Evolutionary conservation across 92 coral and sea anemone species (phyloP).

Genomic region (Montipora capitata): DNA sequence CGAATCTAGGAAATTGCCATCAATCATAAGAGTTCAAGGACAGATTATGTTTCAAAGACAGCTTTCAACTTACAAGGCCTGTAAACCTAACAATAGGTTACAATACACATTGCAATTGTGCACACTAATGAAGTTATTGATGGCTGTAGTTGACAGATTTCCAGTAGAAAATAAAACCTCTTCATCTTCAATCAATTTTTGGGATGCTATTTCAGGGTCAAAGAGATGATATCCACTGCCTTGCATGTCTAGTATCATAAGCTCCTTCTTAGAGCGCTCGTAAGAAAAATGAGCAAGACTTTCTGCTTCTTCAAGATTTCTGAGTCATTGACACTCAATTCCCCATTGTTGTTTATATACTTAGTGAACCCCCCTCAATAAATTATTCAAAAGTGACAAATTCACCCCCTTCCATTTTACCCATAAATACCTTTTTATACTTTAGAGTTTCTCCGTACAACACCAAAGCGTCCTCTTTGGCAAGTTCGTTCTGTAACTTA

Average conservation of each 20-base stretch:
- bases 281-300: slow-evolving; percentile 67
- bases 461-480: slow-evolving; percentile 43
- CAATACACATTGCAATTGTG: slow-evolving; percentile 66
- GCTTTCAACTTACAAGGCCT: background rate
- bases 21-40: background rate
- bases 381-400: slow-evolving; percentile 7
- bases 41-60: background rate
- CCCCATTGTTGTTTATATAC: slow-evolving; percentile 16
- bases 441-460: slow-evolving; percentile 54
- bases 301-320: slow-evolving; percentile 61
- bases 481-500: slow-evolving; percentile 53
- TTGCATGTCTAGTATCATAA: slow-evolving; percentile 69
- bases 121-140: slow-evolving; percentile 38
- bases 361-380: slow-evolving; percentile 1
- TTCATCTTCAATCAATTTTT: slow-evolving; percentile 37
- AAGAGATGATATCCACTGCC: slow-evolving; percentile 69
- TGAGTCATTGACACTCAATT: slow-evolving; percentile 20
- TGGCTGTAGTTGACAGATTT: slow-evolving; percentile 65
- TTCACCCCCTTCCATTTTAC: slow-evolving; percentile 58
- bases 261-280: slow-evolving; percentile 58
- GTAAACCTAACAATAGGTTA: slow-evolving; percentile 19
- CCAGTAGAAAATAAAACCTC: slow-evolving; percentile 68
- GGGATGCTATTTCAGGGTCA: slow-evolving; percentile 77
- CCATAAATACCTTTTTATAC: slow-evolving; percentile 69
- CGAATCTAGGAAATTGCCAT: background rate